Evolutionary conservation across 2,113 vertebrate species (phyloP), one percentile per base, ranked within the genome.

Genomic region (Pitta sordida): DNA sequence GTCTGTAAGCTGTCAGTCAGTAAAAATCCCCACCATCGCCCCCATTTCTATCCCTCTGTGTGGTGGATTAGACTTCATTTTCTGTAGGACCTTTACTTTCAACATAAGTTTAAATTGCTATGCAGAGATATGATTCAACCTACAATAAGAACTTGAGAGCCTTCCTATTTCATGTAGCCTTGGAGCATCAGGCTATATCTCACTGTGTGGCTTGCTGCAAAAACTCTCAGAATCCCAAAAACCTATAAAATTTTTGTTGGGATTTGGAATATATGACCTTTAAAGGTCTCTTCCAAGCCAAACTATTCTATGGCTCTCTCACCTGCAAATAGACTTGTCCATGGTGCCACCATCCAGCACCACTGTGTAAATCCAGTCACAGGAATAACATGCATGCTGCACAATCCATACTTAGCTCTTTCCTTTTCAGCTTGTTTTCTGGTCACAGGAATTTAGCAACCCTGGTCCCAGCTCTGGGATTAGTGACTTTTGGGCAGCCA

Each of bases 1-100:
- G 37, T 88, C 53, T 93, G 67, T 83, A 88, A 88, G 30, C 44
- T 88, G 86, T 90, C 93, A 88, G 67, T 32, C 79, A 80, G 41
- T 36, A 65, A 83, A 90, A 27, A n/a, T 73, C 36, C 27, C 1
- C 11, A 22, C 46, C 39, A 76, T 62, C 49, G 30, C 10, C 24
- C 1, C 23, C 2, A 49, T 53, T 90, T 62, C 76, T 62, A 39
- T 13, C 9, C 7, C 24, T 88, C 19, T 64, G 0, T 2, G 4
- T 64, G 21, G 8, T 79, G 19, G 39, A 82, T 71, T 81, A 63
- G 34, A 51, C 44, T 69, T 64, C 3, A 41, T 83, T 64, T 85
- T 80, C 52, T 32, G 7, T 44, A 53, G 37, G 24, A 24, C 46
- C 32, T 83, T 90, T 91, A 34, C 26, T 83, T 83, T 76, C 17